Evolutionary conservation across 1,140 invertebrate genomes (phyloP).

Genomic region (Pseudobourletiella spinata): DNA sequence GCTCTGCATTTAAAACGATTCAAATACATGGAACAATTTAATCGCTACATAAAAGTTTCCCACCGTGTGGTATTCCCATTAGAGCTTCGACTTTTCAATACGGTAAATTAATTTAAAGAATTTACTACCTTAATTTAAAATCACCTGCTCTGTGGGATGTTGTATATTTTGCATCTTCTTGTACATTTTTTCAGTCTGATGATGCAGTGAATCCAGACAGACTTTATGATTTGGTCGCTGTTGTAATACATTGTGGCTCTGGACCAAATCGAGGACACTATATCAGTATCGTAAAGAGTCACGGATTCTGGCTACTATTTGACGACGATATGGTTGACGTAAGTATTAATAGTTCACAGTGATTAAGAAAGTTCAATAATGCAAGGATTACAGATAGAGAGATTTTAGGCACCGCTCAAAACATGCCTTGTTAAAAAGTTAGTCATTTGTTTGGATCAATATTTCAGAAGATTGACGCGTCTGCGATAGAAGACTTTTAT

Average conservation of each 20-base stretch:
- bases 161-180: background rate
- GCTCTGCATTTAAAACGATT: conserved; percentile 97
- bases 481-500: conserved; percentile 98
- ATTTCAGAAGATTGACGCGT: conserved; percentile 94
- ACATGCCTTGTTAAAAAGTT: too few species aligned
- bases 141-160: background rate
- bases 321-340: conserved; percentile 99
- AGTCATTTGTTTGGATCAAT: background rate
- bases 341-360: conserved; percentile 52
- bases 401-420: too few species aligned
- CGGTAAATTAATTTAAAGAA: conserved; percentile 55
- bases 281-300: conserved; percentile 98
- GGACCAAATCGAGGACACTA: conserved; percentile 98
- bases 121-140: background rate
- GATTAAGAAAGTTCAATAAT: too few species aligned
- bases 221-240: conserved; percentile 95
- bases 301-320: conserved; percentile 98
- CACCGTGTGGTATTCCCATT: conserved; percentile 97
- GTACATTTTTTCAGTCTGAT: conserved; percentile 63
- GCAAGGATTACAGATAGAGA: too few species aligned
- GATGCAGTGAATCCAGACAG: conserved; percentile 96
- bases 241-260: conserved; percentile 98
- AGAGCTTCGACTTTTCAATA: conserved; percentile 95
- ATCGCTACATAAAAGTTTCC: conserved; percentile 96
- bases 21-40: conserved; percentile 98